Evolutionary conservation across 2,888 invertebrate genomes (phyloP).

Genomic region (Heteromurus nitidus): DNA sequence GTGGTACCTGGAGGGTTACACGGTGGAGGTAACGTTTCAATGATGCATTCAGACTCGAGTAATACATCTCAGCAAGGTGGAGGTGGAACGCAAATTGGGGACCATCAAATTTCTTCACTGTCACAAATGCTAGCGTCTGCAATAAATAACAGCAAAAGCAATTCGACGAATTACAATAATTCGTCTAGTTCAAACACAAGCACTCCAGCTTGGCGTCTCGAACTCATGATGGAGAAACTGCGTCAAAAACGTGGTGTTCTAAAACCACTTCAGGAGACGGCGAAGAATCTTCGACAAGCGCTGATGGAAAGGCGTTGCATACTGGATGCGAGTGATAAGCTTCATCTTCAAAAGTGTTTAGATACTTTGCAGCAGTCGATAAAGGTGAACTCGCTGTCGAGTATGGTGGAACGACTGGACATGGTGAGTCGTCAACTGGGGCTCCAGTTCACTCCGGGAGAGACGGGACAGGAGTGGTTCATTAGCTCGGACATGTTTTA

Average conservation of each 20-base stretch:
- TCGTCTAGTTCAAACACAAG: not conserved
- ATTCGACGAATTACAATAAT: not conserved
- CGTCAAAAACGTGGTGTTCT: conserved; percentile 88
- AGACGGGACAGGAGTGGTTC: conserved; percentile 87
- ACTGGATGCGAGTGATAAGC: conserved; percentile 88
- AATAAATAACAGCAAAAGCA: conserved; percentile 16
- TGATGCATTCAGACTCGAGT: not conserved
- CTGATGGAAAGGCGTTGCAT: conserved; percentile 92
- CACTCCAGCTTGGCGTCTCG: conserved; percentile 71
- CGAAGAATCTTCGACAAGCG: conserved; percentile 91
- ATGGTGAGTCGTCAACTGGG: conserved; percentile 93
- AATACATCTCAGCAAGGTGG: not conserved
- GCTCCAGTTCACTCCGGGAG: conserved; percentile 90
- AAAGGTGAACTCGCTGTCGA: conserved; percentile 92
- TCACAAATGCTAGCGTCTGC: conserved; percentile 52
- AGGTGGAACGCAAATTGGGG: conserved; percentile 11
- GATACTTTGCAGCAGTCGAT: conserved; percentile 95
- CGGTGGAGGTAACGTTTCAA: not conserved
- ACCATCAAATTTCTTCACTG: conserved; percentile 12
- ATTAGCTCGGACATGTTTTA: conserved; percentile 98
- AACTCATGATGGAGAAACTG: conserved; percentile 93
- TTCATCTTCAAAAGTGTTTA: conserved; percentile 90
- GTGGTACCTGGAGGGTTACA: not conserved
- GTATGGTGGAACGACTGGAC: conserved; percentile 93
- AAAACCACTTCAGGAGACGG: conserved; percentile 89